Evolutionary conservation across 2,797 vertebrate species (phyloP), one percentile per base, ranked within the genome.

Genomic region (Chloroceryle amazona): DNA sequence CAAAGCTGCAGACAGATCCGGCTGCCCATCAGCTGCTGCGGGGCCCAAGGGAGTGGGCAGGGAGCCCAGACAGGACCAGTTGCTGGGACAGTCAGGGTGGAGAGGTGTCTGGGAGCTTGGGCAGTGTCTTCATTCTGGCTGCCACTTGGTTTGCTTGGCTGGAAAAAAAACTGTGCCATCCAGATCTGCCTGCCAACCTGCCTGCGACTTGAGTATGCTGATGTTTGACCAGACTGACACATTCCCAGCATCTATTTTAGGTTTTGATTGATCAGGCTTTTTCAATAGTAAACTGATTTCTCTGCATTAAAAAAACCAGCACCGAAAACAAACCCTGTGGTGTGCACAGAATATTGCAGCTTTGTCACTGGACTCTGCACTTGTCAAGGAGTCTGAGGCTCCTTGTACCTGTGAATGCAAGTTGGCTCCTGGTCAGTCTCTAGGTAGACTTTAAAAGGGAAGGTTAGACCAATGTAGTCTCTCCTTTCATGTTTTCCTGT

Each of bases 331-430:
- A 78, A 57, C 13, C 15, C 42, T 0, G 3, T 1, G 39, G 31
- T 1, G 0, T 4, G 16, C 0, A 2, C 35, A 33, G 71, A 66
- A 62, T 3, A 16, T 9, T 21, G 31, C 67, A 23, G 84, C 65
- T 91, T 61, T 5, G 44, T 11, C 0, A 0, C 70, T 25, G 58
- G 26, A n/a, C 31, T 29, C 74, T 2, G 1, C 16, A 0, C 28
- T 57, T 49, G 3, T 0, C 5, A 26, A 68, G 73, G 23, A 68
- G n/a, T 9, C 55, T 52, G 51, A 6, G 11, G 42, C 62, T 84
- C 47, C n/a, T 55, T 1, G 1, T 44, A 61, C 41, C 79, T 71
- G 81, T 47, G 63, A 74, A 61, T 19, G n/a, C 0, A 1, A 41
- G 37, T 29, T 51, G 4, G 21, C n/a, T 71, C 52, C 67, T 47